Base-by-base conservation (phyloP, 1,140 invertebrate species). In the Bombus soroeensis region DNA sequence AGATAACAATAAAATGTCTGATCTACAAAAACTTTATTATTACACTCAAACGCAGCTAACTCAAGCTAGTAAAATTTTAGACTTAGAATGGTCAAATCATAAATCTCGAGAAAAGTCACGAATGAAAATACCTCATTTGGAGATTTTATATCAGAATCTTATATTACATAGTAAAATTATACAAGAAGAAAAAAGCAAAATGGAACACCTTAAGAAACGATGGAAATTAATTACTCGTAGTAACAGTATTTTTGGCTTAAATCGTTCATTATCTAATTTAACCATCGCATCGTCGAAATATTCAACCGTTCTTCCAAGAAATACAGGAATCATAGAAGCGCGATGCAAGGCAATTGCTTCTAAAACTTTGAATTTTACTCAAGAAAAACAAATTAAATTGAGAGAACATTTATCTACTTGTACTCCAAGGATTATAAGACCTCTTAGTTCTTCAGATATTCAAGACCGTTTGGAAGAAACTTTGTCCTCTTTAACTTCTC, bases 21-120 rank as follows among this genome's bases (percentile, higher is more conserved):
- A 95, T 77, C 90, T 96, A 1, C 91, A 95, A 32, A 91, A 92
- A 22, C 75, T 92, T 22, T 92, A 95, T 47, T 94, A 94, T 70
- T 95, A 95, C 57, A 91, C 94, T 2, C 95, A 95, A 62, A 93
- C 93, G 13, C 95, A 96, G 72, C 83, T 96, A 9, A 88, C 92
- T 18, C 93, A 95, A 87, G 93, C 94, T 8, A 94, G 91, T 43
- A 94, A 94, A 75, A 91, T 93, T 0, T 89, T 96, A 2, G 95
- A 96, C 57, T 41, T 94, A 10, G 92, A 95, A 53, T 95, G 94
- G 95, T 77, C 89, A 15, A 92, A 95, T 4, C 88, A 92, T 47
- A 91, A 93, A 34, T 86, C 83, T 12, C 85, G 83, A 2, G 92
- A 93, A 62, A 87, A 88, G 22, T 85, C 90, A 4, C 93, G 91